Evolutionary conservation across 2,888 invertebrate species (phyloP).

Genomic region (Temnothorax ravouxi): DNA sequence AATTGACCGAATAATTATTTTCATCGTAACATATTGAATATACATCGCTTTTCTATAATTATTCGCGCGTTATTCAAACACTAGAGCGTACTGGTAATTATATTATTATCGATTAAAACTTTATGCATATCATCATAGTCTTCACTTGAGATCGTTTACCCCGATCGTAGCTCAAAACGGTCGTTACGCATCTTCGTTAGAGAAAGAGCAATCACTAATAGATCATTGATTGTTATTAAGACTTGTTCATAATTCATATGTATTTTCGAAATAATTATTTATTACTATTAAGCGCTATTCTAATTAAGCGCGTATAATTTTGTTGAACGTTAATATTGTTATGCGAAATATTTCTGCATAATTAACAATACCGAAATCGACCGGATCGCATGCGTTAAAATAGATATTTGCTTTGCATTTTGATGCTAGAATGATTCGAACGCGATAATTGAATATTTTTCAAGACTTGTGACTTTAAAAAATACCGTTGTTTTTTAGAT

Average conservation of each 20-base stretch:
- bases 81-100: constrained; percentile 1
- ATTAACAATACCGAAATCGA: constrained; percentile 35
- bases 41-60: constrained; percentile 18
- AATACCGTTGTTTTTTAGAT: background rate
- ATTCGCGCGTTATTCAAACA: constrained; percentile 21
- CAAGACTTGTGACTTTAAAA: constrained; percentile 11
- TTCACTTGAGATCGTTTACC: constrained; percentile 4
- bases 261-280: constrained; percentile 46
- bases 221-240: constrained; percentile 18
- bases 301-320: constrained; percentile 29
- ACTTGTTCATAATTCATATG: constrained; percentile 32
- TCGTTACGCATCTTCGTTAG: constrained; percentile 3
- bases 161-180: background rate
- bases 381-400: background rate
- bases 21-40: constrained; percentile 29
- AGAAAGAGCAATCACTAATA: constrained; percentile 24
- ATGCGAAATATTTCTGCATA: constrained; percentile 11
- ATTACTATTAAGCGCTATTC: constrained; percentile 33
- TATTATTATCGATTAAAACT: background rate
- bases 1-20: constrained; percentile 1
- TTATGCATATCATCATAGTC: constrained; percentile 13
- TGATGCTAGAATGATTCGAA: background rate
- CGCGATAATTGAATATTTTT: constrained; percentile 13
- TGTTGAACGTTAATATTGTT: constrained; percentile 11
- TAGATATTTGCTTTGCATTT: constrained; percentile 23